Evolutionary conservation across 2,888 invertebrate genomes (phyloP), one percentile per base, ranked within the genome.

Genomic region (Dendrolimus pini): DNA sequence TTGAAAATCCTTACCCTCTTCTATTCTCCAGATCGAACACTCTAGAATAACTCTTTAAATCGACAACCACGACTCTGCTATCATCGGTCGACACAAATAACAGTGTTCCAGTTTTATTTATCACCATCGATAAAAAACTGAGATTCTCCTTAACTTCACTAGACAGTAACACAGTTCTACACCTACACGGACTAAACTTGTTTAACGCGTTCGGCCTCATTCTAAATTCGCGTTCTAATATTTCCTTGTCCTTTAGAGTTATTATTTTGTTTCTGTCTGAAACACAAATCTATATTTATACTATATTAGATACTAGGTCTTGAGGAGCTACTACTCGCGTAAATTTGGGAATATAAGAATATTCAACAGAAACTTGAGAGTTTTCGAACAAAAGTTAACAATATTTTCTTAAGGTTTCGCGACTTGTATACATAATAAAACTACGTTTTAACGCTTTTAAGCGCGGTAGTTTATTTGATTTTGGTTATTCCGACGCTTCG

Each of bases 41-140:
- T 52, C 79, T 69, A 0, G 74, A 65, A 55, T 82, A 74, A n/a
- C 76, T 89, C 61, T 84, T 85, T 63, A 91, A 65, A 69, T 89
- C 85, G 1, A 89, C 70, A 55, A 87, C 85, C 0, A 89, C 77
- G 1, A 91, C 77, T 6, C 89, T 68, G 54, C 86, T 83, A 54
- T 91, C 90, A 57, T 89, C 79, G 0, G 91, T 91, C 0, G 89
- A 82, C 1, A 89, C 79, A 56, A 91, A 91, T 58, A 91, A 63
- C 10, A 88, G 67, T 0, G 84, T 77, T 0, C 89, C 89, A 12
- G 81, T 78, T 61, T 84, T 84, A 61, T 89, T 90, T 8, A 89
- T 85, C 0, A 82, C 83, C 53, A 85, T 78, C 8, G 85, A 75
- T 14, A 83, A 60, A 60, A 90, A 90, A 1, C 65, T 66, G n/a